phyloP scores from a whole-genome alignment of 2,797 vertebrate species.

The Clangula hyemalis region DNA sequence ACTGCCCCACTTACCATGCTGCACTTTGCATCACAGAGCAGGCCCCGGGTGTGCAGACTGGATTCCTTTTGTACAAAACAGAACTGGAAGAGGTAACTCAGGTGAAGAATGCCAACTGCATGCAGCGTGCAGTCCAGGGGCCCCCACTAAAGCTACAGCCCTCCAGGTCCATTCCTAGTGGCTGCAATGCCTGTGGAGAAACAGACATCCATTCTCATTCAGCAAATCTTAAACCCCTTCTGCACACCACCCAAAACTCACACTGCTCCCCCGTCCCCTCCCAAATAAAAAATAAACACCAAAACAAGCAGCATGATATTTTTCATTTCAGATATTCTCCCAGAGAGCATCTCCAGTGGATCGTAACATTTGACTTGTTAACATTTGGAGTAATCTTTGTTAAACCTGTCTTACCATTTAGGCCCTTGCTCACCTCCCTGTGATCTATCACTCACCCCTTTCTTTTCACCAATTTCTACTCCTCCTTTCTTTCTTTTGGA shows the following conservation, averaged over 20 bases:
- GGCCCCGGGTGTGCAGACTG: fast-evolving
- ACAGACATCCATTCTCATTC: not conserved
- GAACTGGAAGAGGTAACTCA: not conserved
- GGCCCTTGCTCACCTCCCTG: not conserved
- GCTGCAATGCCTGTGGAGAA: not conserved
- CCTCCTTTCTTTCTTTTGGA: not conserved
- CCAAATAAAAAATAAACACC: not conserved
- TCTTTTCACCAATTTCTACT: not conserved
- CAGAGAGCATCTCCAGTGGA: not conserved
- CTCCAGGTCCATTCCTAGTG: not conserved
- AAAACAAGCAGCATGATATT: not conserved
- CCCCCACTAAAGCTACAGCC: not conserved
- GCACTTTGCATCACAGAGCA: not conserved
- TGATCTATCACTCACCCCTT: not conserved
- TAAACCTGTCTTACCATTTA: not conserved
- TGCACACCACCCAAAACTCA: not conserved
- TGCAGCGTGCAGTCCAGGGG: fast-evolving
- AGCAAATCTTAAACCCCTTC: not conserved
- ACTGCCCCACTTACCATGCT: fast-evolving
- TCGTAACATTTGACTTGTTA: not conserved
- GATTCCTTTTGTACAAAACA: not conserved
- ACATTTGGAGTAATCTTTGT: not conserved
- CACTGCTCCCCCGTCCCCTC: not conserved
- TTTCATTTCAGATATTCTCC: not conserved
- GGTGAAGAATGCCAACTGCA: not conserved